Base-by-base conservation (phyloP, 2,113 vertebrate genomes). In the Phrynosoma platyrhinos region DNA sequence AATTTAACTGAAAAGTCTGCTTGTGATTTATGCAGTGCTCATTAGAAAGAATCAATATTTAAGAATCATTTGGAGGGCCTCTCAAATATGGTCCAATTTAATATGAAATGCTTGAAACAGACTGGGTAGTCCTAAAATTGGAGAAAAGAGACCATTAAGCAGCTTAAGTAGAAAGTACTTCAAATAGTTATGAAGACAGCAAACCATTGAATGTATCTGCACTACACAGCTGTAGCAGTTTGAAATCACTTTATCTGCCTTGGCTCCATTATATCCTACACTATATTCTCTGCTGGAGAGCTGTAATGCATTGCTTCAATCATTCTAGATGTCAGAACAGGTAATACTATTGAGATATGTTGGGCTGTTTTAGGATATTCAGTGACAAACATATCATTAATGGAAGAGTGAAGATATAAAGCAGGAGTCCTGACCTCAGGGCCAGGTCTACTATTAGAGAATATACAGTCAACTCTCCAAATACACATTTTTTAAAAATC, bases 351-450 rank as follows among this genome's bases (percentile, higher is more conserved):
- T 0, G 2, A 87, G 71, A 42, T n/a, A 68, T 82, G 0, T 30
- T 27, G 23, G 4, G 40, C 75, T 52, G 8, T 27, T 1, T 13
- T 32, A 52, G 1, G 6, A 32, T 0, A 8, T 2, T 0, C 86
- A 32, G 23, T 40, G 23, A 5, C 32, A 21, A 58, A n/a, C 5
- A 52, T 47, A 18, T 9, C 16, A 58, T 81, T 69, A 0, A 0
- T 13, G 8, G 9, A 0, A 0, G 13, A 0, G 0, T 0, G 1
- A 2, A 69, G 27, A 1, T 0, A 0, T 5, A 36, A 0, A 0
- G 52, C 30, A 1, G 0, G 32, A 0, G 9, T 42, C 64, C 20
- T 52, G 10, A 7, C 23, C 4, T 25, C 27, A 30, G 68, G 68
- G 27, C 3, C 68, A 69, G 25, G 68, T 69, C 25, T 69, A 20